Evolutionary conservation across 2,888 invertebrate species (phyloP), one percentile per base, ranked within the genome.

Genomic region (Cacoxenus indagator): DNA sequence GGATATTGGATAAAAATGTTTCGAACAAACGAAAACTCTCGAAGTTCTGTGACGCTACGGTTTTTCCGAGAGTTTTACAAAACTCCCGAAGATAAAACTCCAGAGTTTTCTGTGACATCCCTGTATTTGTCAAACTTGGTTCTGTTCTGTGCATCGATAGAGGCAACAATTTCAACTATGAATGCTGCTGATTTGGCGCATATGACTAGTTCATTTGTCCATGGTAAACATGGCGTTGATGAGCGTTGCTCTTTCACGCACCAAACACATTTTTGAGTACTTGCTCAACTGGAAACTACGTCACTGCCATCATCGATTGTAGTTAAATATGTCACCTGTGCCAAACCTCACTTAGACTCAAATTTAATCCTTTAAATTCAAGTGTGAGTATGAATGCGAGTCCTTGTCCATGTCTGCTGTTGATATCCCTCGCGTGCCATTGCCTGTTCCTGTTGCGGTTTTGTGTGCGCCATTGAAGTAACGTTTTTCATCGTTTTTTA

Each of bases 401-500:
- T 46, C n/a, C 48, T n/a, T 48, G n/a, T 9, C n/a, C 19, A 48
- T 48, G 48, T 48, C 24, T 45, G 43, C 17, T 57, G 65, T 5
- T 43, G 65, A 6, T 19, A 43, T 55, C 55, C 55, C 57, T 65
- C 17, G 43, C 45, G 61, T 43, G 45, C 24, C 55, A 24, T 37
- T 65, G 51, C 46, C 72, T 22, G 46, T 68, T 64, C 57, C 78
- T 70, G 73, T 46, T 74, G 74, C 73, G 72, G 64, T 14, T 57
- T 55, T 43, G 17, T 55, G 43, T 45, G 24, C 61, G 75, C 82
- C 80, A 81, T 81, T 81, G 83, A 81, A 78, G 80, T 81, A 81
- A 83, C 73, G 80, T 83, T 81, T 81, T 83, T 81, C 83, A 81
- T 81, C 83, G 80, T 83, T 81, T 83, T 80, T 81, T 81, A 81